Base-by-base conservation (phyloP, 2,888 invertebrate genomes). In the Acanthococcus lagerstroemiae region DNA sequence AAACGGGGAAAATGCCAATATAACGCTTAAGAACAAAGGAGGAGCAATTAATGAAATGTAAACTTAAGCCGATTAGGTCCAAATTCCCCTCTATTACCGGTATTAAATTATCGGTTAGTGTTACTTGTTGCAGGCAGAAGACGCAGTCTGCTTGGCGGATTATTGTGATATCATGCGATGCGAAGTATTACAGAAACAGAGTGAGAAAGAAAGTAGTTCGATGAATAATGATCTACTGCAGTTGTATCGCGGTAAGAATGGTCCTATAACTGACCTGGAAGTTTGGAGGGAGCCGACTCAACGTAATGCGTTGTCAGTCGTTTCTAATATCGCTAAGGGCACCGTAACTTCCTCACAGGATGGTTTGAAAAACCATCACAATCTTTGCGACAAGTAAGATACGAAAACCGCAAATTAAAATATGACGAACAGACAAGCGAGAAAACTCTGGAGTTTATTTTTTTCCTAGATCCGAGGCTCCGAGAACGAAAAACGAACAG, bases 151-250 rank as follows among this genome's bases (percentile, higher is more conserved):
- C 77, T 82, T 94, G 73, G 91, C 93, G 60, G 92, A 94, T 77
- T 94, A 88, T 79, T 95, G 95, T 81, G 94, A 95, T 79, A 90
- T 95, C 73, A 92, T 95, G 87, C 84, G 95, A 72, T 95, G 95
- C 77, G 91, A 93, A 76, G 90, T 94, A 61, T 79, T 92, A 72
- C 81, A 85, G 70, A 84, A 50, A 15, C 67, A 67, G 55, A 50
- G 48, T 24, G 66, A 66, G 46, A 66, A 66, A 30, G 45, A 66
- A 46, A 55, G 56, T 25, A 27, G 44, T 30, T 81, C 85, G 22
- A 83, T 82, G 4, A 56, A 37, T 73, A 27, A n/a, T 21, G 50
- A 61, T 19, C 37, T 7, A 7, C 12, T 21, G 17, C 60, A 19
- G 19, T 37, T 22, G 4, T 22, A 37, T 15, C 26, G 21, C 24